Conservation (phyloP, 2,113 vertebrate species). For the Serinus canaria region DNA sequence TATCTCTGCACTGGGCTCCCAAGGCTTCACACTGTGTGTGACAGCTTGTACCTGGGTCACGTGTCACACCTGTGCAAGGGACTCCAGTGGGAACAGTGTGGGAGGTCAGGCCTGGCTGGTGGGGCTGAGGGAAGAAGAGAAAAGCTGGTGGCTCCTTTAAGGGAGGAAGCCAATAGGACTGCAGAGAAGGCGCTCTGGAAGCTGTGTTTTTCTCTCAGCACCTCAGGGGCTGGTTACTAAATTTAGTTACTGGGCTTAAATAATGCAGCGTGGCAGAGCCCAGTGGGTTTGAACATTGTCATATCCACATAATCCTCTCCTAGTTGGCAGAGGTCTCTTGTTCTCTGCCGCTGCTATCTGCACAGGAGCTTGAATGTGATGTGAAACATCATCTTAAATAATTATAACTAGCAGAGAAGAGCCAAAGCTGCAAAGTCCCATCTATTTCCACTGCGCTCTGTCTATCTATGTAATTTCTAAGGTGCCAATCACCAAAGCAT, state of each 20-base stretch:
- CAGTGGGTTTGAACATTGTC: conserved; percentile 66
- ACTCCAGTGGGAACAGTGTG: neutral
- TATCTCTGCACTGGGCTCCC: neutral
- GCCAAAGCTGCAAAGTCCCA: conserved; percentile 56
- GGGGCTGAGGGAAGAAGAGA: neutral
- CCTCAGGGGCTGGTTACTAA: conserved; percentile 66
- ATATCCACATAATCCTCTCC: conserved; percentile 56
- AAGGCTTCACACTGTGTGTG: neutral
- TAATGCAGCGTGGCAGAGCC: conserved; percentile 67
- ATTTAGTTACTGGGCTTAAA: conserved; percentile 69
- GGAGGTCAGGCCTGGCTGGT: neutral
- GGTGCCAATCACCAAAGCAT: conserved; percentile 57
- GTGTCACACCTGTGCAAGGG: neutral
- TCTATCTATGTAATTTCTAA: conserved; percentile 54
- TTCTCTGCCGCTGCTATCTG: conserved; percentile 20
- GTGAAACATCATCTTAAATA: conserved; percentile 65
- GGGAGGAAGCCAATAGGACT: neutral
- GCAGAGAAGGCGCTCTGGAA: conserved; percentile 51
- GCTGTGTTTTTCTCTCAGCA: conserved; percentile 15
- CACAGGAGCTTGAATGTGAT: conserved; percentile 51
- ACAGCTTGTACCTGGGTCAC: neutral
- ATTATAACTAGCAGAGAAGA: conserved; percentile 61
- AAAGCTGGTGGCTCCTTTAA: conserved; percentile 34
- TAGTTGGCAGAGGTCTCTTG: conserved; percentile 57
- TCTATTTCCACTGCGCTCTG: conserved; percentile 39